Evolutionary conservation across 2,797 vertebrate species (phyloP).

Genomic region (Danionella dracula): DNA sequence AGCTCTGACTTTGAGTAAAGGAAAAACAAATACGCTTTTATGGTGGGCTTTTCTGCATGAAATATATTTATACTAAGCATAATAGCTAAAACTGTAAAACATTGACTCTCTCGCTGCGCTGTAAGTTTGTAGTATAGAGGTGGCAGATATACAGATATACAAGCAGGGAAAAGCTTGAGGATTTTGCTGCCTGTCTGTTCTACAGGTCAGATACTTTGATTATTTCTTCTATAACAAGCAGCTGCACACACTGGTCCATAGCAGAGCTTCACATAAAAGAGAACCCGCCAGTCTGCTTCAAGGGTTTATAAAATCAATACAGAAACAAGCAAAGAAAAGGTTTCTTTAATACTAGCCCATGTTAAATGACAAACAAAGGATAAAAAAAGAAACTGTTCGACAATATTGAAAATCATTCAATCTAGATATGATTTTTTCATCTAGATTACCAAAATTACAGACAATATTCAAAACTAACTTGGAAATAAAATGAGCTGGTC

Average conservation of each 20-base stretch:
- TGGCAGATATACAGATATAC: not conserved
- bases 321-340: not conserved
- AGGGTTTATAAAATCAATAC: slow-evolving; percentile 8
- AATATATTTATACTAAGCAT: no score
- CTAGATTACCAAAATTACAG: no score
- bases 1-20: no score
- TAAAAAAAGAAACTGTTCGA: no score
- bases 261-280: slow-evolving; percentile 14
- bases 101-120: not conserved
- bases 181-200: not conserved
- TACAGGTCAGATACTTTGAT: not conserved
- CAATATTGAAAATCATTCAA: no score
- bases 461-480: no score
- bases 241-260: not conserved
- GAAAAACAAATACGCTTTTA: no score
- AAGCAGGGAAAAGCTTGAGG: not conserved
- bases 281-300: not conserved
- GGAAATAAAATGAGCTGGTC: no score
- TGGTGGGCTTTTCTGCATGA: no score
- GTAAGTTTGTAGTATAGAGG: no score
- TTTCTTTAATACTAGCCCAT: not conserved
- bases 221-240: slow-evolving; percentile 1
- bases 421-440: no score
- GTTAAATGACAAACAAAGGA: not conserved
- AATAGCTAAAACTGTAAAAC: no score